Evolutionary conservation across 1,140 invertebrate species (phyloP).

Genomic region (Ceratina australensis): DNA sequence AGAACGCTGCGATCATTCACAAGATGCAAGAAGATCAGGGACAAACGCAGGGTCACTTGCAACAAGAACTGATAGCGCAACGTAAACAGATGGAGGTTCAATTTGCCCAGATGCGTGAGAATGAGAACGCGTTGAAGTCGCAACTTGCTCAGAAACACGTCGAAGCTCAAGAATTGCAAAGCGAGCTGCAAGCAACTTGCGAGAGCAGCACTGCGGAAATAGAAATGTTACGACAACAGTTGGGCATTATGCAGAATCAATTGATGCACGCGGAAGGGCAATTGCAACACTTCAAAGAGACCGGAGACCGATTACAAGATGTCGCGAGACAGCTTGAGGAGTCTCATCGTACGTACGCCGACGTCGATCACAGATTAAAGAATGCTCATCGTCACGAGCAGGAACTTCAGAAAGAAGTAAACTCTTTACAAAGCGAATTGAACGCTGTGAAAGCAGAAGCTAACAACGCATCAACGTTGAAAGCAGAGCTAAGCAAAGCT

Average conservation of each 20-base stretch:
- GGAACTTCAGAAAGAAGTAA: conserved; percentile 74
- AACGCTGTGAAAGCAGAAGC: conserved; percentile 68
- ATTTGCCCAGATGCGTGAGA: conserved; percentile 77
- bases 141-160: conserved; percentile 79
- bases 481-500: conserved; percentile 66
- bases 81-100: conserved; percentile 80
- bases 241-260: conserved; percentile 77
- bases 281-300: conserved; percentile 73
- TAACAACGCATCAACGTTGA: conserved; percentile 63
- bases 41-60: conserved; percentile 78
- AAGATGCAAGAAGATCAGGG: conserved; percentile 81
- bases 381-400: conserved; percentile 74
- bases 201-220: conserved; percentile 76
- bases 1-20: conserved; percentile 80
- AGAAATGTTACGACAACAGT: conserved; percentile 75
- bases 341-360: conserved; percentile 77
- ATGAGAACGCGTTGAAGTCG: conserved; percentile 78
- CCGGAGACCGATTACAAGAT: conserved; percentile 75
- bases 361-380: conserved; percentile 81
- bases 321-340: conserved; percentile 82
- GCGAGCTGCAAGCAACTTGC: conserved; percentile 79
- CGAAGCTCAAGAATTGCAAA: conserved; percentile 79
- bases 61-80: conserved; percentile 78
- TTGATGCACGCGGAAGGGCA: conserved; percentile 73
- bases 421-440: conserved; percentile 71